Evolutionary conservation across 2,797 vertebrate genomes (phyloP).

Genomic region (Cynopterus sphinx): DNA sequence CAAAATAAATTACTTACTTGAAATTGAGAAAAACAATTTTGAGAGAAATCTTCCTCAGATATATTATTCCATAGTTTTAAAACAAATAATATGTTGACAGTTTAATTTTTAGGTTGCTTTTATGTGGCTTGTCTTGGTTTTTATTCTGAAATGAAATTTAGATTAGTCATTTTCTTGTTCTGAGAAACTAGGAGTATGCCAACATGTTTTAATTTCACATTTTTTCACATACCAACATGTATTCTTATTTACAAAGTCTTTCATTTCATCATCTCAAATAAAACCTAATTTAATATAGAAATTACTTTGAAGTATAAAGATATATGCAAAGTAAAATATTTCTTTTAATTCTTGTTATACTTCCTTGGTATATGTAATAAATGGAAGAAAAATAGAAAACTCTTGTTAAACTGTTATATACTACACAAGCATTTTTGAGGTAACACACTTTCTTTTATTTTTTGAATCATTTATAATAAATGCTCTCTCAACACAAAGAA

Average conservation of each 20-base stretch:
- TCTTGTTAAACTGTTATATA: conserved; percentile 59
- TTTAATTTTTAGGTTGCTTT: conserved; percentile 81
- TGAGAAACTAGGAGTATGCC: conserved; percentile 80
- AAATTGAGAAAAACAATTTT: conserved; percentile 81
- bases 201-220: conserved; percentile 81
- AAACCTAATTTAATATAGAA: conserved; percentile 77
- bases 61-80: conserved; percentile 82
- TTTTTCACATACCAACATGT: conserved; percentile 75
- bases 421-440: conserved; percentile 70
- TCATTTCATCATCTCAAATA: conserved; percentile 70
- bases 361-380: conserved; percentile 64
- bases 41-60: conserved; percentile 81
- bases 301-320: conserved; percentile 70
- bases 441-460: conserved; percentile 60
- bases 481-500: conserved; percentile 60
- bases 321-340: conserved; percentile 67
- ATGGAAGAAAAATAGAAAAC: conserved; percentile 65
- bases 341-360: conserved; percentile 61
- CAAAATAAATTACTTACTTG: conserved; percentile 82
- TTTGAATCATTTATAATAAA: conserved; percentile 61
- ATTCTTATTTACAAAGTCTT: conserved; percentile 72
- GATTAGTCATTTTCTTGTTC: conserved; percentile 82
- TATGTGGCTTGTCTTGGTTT: conserved; percentile 82
- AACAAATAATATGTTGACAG: conserved; percentile 82
- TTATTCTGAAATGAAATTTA: conserved; percentile 83